Conservation (phyloP, 2,113 vertebrate genomes). For the Marmota monax region DNA sequence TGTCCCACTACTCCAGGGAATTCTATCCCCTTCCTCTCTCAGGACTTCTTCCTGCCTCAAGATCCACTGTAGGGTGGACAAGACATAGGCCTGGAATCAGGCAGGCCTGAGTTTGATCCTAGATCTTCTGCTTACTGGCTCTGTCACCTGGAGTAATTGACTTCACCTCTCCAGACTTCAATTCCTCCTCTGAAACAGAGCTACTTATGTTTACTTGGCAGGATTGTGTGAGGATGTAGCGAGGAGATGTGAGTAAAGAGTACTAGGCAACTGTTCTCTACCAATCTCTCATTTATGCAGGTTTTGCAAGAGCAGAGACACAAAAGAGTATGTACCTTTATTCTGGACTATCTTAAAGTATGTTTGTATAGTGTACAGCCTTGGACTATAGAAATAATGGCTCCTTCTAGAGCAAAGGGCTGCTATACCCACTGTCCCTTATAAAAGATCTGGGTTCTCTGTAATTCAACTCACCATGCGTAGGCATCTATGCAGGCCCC, state of each 20-base stretch:
- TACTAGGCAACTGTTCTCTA: neutral
- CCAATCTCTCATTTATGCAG: neutral
- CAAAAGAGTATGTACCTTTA: no score
- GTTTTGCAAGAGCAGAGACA: neutral
- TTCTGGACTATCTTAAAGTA: neutral
- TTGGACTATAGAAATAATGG: neutral
- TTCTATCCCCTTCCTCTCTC: neutral
- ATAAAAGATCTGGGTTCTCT: neutral
- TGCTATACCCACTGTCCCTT: neutral
- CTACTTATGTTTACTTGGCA: no score
- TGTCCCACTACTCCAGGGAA: neutral
- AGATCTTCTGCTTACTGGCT: neutral
- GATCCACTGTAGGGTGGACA: neutral
- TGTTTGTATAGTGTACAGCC: neutral
- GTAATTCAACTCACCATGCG: neutral
- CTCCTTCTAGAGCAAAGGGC: neutral
- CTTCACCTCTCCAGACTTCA: neutral
- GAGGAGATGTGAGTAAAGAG: neutral
- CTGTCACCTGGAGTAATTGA: neutral
- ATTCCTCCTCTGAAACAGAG: neutral
- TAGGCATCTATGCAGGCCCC: neutral
- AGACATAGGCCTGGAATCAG: neutral
- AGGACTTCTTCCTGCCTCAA: neutral
- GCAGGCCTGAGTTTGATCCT: neutral
- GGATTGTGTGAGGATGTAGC: neutral